These are phyloP conservation scores for Andrena bucephala DNA, from an alignment of 2,888 invertebrate species.

Conservation along the genomic window DNA sequence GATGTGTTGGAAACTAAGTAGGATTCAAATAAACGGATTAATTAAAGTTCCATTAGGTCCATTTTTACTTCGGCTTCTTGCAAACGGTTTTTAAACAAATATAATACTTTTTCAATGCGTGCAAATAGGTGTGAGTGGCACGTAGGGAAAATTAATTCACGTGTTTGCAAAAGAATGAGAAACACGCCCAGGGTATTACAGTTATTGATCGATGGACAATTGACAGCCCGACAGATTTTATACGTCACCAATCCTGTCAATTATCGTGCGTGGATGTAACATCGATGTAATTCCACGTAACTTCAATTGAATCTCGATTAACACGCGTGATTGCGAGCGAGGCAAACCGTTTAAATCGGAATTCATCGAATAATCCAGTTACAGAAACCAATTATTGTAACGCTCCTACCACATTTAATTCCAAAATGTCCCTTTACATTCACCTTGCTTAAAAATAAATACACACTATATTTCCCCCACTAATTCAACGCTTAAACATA, in stretches of 20 bases:
- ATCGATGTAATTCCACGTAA: conserved; percentile 3
- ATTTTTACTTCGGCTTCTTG: too few relatives aligned
- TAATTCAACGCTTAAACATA: neutral
- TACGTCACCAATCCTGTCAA: conserved; percentile 22
- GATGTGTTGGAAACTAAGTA: too few relatives aligned
- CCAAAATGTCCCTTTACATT: neutral
- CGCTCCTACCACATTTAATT: neutral
- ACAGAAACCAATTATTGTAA: neutral
- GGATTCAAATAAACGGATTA: too few relatives aligned
- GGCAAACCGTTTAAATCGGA: neutral
- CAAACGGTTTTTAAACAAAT: too few relatives aligned
- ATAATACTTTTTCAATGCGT: too few relatives aligned
- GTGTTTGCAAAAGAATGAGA: too few relatives aligned
- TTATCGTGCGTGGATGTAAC: conserved; percentile 28
- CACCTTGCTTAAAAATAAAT: neutral
- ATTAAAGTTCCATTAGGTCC: too few relatives aligned
- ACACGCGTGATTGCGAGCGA: neutral
- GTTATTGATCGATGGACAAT: conserved; percentile 10
- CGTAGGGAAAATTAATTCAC: too few relatives aligned
- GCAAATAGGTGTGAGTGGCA: too few relatives aligned
- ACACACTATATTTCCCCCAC: neutral
- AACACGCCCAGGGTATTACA: neutral
- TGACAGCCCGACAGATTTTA: neutral
- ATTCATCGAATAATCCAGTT: neutral
- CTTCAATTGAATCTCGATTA: conserved; percentile 25